These are phyloP conservation scores for Pyrocoelia pectoralis DNA, from an alignment of 2,888 invertebrate species.

Conservation along the genomic window DNA sequence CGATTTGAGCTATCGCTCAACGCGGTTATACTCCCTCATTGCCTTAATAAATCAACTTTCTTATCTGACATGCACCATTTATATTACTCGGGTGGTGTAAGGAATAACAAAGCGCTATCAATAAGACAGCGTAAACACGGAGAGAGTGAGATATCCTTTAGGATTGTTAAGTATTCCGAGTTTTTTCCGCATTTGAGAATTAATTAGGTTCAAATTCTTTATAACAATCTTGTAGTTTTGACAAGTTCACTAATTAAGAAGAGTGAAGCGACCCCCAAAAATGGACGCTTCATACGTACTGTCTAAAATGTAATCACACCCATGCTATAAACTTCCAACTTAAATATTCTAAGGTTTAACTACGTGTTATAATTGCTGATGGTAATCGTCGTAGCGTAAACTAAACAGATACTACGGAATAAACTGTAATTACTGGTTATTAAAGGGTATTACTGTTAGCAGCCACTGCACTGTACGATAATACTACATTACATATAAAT, in stretches of 20 bases:
- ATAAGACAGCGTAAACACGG: background rate
- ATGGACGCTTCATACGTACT: background rate
- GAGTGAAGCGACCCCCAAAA: background rate
- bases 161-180: too few relatives aligned
- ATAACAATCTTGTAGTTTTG: too few relatives aligned
- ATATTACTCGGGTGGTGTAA: conserved; percentile 1
- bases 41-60: conserved; percentile 8
- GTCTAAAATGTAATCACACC: conserved; percentile 25
- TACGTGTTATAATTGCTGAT: conserved; percentile 35
- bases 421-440: conserved; percentile 38
- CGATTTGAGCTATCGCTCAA: conserved; percentile 2
- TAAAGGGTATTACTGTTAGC: conserved; percentile 32
- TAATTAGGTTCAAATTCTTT: background rate
- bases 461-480: conserved; percentile 23
- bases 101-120: conserved; percentile 3
- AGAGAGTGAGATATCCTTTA: background rate
- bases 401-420: conserved; percentile 35
- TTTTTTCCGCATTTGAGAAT: background rate
- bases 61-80: conserved; percentile 11
- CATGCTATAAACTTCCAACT: conserved; percentile 25
- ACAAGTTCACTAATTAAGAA: background rate
- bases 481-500: conserved; percentile 19
- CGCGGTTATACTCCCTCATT: conserved; percentile 5
- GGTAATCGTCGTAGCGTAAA: conserved; percentile 37
- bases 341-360: conserved; percentile 29